Conservation (phyloP, 2,797 vertebrate species). For the Balearica regulorum region DNA sequence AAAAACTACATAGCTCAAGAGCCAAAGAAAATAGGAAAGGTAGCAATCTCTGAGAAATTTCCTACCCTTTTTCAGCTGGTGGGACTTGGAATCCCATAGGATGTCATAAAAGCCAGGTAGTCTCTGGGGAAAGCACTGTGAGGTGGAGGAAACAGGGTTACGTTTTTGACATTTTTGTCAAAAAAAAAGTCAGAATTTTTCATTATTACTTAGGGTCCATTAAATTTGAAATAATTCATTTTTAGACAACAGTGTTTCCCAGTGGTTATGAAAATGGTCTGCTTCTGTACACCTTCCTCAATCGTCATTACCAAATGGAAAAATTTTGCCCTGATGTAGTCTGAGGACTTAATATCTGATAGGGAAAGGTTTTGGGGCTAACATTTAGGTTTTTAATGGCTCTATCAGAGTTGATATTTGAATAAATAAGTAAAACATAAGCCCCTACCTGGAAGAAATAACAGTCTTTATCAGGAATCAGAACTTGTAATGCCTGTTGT, state of each 20-base stretch:
- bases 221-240: background rate
- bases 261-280: background rate
- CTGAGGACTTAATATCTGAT: background rate
- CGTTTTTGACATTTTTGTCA: background rate
- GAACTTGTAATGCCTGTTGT: background rate
- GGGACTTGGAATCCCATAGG: background rate
- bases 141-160: background rate
- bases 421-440: background rate
- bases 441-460: background rate
- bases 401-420: background rate
- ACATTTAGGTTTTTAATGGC: background rate
- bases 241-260: background rate
- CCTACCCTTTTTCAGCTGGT: background rate
- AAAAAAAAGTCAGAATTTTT: background rate
- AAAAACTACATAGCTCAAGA: background rate
- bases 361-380: background rate
- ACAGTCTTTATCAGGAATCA: background rate
- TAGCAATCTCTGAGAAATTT: background rate
- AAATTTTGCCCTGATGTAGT: background rate
- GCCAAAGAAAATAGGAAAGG: background rate
- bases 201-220: background rate
- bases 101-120: background rate
- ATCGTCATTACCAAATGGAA: background rate
- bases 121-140: background rate
- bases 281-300: rapidly evolving